Base-by-base conservation (phyloP, 2,113 vertebrate genomes). In the Zonotrichia leucophrys region DNA sequence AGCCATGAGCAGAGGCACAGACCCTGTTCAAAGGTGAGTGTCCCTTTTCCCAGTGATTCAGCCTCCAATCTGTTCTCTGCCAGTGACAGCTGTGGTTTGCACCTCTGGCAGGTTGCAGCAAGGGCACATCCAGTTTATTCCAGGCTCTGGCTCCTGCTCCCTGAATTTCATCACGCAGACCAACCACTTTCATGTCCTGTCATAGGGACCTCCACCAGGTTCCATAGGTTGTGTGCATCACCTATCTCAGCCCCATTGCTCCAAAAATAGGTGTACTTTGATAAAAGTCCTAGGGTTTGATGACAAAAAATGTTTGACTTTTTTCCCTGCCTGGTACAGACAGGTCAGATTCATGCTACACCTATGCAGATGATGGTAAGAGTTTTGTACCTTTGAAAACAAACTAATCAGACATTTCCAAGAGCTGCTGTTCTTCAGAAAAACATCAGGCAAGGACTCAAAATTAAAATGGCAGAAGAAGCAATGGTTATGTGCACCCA, bases 171-270 rank as follows among this genome's bases (percentile, higher is more conserved):
- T 23, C 33, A 39, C 35, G n/a, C 2, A 2, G 23, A 67, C 14
- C 2, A 2, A 31, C 9, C 0, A 0, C 6, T 64, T 74, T 9
- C 13, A 4, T 15, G 41, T 47, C 59, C 64, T 63, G 30, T 15
- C 30, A 4, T 0, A 30, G 47, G 39, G 11, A 64, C 15, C 13
- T 49, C 13, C 30, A 28, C 5, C 12, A 37, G 28, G 53, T 60
- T 16, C 47, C 27, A 28, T 0, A 15, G 19, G 10, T 64, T 37
- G 35, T 28, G 21, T 11, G 55, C 33, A 56, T 23, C 62, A 72
- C 31, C 62, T n/a, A 2, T 16, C 53, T 55, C 52, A 92, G 53
- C 44, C n/a, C 20, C 28, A 24, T 6, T 19, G 44, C n/a, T 58
- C 62, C 13, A 23, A 41, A 78, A 64, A 28, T 22, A 11, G 5